Evolutionary conservation across 1,140 invertebrate species (phyloP), one percentile per base, ranked within the genome.

Genomic region (Helicoverpa armigera): DNA sequence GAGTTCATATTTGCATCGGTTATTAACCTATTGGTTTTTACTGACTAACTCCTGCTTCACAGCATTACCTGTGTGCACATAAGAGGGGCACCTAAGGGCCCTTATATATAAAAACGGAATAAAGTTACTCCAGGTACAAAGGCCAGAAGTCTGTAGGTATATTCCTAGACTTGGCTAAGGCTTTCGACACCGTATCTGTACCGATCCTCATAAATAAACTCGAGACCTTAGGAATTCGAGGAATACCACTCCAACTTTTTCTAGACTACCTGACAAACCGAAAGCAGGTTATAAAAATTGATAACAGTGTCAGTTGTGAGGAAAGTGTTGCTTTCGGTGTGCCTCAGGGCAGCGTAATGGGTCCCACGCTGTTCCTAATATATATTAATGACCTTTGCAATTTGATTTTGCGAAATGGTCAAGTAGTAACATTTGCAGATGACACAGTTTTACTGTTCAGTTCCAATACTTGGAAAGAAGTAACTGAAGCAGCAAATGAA

Each of bases 1-100:
- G 48, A 50, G 43, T 67, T 67, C 18, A 48, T 48, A 67, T 67
- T 67, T 67, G 63, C 35, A 67, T 67, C 9, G 35, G 48, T 67
- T 67, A 67, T 67, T 67, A 48, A 50, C 63, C 16, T 11, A 43
- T 50, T 50, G 63, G 43, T 67, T 48, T 48, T 67, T 16, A n/a
- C 0, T 23, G 23, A 60, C 58, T 56, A 18, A 16, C 54, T 58
- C 18, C 9, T 58, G n/a, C 18, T 9, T 7, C 16, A 16, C 14
- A 18, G 16, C n/a, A 9, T 43, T 13, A n/a, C 29, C n/a, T 65
- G 56, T 23, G 5, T 58, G 16, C 23, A 23, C 23, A 23, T 23
- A 23, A 23, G 23, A 23, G n/a, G n/a, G n/a, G n/a, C n/a, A n/a
- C 23, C 23, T 23, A 23, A 1, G 23, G 23, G 23, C 23, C 23